Conservation (phyloP, 2,113 vertebrate genomes). For the Lynx canadensis region DNA sequence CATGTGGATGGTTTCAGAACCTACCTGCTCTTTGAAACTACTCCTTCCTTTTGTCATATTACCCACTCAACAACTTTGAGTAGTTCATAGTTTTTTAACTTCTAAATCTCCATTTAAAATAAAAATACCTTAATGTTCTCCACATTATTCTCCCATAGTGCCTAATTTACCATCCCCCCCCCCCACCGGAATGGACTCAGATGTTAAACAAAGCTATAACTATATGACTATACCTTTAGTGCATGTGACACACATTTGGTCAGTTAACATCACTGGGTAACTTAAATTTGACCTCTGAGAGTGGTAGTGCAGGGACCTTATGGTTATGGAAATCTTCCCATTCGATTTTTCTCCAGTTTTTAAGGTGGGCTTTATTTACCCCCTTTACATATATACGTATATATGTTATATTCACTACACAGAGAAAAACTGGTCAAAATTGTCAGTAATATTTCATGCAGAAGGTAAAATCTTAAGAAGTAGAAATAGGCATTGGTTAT, state of each 20-base stretch:
- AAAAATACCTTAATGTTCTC: not conserved
- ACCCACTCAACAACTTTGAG: not conserved
- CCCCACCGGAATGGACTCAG: not conserved
- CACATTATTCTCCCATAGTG: not conserved
- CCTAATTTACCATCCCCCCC: not conserved
- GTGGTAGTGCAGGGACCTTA: not conserved
- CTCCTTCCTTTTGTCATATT: not conserved
- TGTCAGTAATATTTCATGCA: not conserved
- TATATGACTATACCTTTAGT: not conserved
- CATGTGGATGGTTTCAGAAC: not conserved
- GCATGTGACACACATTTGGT: not conserved
- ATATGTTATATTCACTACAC: not conserved
- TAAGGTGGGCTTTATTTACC: not conserved
- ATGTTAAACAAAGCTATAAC: not conserved
- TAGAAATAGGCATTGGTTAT: slow-evolving; percentile 55
- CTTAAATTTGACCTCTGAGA: not conserved
- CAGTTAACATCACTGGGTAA: not conserved
- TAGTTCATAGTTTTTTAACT: not conserved
- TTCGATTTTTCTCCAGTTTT: slow-evolving; percentile 25
- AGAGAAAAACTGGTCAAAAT: not conserved
- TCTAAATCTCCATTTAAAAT: not conserved
- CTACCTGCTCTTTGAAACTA: not conserved
- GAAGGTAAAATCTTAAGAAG: not conserved
- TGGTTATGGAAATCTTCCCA: not conserved
- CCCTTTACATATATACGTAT: not conserved